Base-by-base conservation (phyloP, 2,888 invertebrate species). In the Herminia tarsipennalis region DNA sequence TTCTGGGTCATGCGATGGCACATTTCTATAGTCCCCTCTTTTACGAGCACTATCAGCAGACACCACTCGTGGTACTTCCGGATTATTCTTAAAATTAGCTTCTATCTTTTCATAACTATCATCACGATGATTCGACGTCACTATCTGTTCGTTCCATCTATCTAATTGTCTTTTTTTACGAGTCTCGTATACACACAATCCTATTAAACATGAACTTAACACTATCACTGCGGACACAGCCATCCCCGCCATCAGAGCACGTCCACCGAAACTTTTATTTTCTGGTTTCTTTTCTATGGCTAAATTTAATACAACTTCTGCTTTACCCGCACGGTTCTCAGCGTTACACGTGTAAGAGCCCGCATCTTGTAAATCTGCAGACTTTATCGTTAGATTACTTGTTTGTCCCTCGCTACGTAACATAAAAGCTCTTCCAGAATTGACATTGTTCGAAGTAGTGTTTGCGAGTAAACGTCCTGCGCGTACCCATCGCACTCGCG, bases 51-150 rank as follows among this genome's bases (percentile, higher is more conserved):
- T 83, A 30, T 89, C 88, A n/a, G 78, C 56, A 36, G 82, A 63
- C 58, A 81, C 63, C 36, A 81, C 80, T 36, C 84, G 75, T 28
- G 87, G 81, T 55, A 82, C 74, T 66, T 88, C 86, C 22, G 82
- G 78, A 70, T 71, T 76, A 56, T 76, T 82, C 61, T 88, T 88
- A 65, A 94, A 93, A 78, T 93, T 94, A 91, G 95, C 93, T 77
- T 96, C 95, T 59, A 96, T 95, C 89, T 96, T 96, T 78, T 96
- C 96, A 74, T 96, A 96, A 81, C 94, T 95, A 69, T 95, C 95
- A 56, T 89, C 90, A 44, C 87, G 83, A 57, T 88, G 86, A 72
- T 84, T 89, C 20, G 83, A 74, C 8, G 85, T 86, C 64, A 91
- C 91, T 73, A 90, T 90, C 72, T 90, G 90, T 73, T 90, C 89